A percentile compares a stretch with the other conserved stretches of the same genome.
phyloP scores from a whole-genome alignment of 1,140 invertebrate genomes.

The Odontomachus brunneus region DNA sequence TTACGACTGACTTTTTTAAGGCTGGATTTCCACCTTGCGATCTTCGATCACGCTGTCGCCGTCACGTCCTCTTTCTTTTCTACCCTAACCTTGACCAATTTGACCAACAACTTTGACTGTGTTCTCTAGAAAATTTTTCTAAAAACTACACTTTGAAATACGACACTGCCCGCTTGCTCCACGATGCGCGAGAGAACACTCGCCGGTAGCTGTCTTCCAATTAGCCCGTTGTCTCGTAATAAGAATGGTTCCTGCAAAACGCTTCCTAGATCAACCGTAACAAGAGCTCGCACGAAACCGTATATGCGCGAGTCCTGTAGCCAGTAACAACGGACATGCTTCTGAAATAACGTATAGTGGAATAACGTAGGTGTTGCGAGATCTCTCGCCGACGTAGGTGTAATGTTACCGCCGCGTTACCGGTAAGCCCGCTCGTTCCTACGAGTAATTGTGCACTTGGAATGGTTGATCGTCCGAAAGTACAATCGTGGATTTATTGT shows the following conservation, averaged over 20 bases:
- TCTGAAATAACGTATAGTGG: slow-evolving; percentile 69
- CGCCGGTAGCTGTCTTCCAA: slow-evolving; percentile 55
- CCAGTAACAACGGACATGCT: slow-evolving; percentile 62
- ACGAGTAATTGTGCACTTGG: background rate
- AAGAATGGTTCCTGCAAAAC: slow-evolving; percentile 49
- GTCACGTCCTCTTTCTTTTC: slow-evolving; percentile 48
- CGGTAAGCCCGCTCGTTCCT: background rate
- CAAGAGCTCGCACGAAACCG: slow-evolving; percentile 52
- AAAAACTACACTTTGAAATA: slow-evolving; percentile 68
- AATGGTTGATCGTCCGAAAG: background rate
- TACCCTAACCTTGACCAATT: slow-evolving; percentile 57
- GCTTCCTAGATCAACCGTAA: slow-evolving; percentile 67
- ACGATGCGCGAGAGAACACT: slow-evolving; percentile 2
- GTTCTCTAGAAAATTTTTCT: slow-evolving; percentile 23
- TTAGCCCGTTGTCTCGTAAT: slow-evolving; percentile 57
- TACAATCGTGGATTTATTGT: background rate
- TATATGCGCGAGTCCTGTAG: slow-evolving; percentile 19
- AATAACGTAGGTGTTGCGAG: slow-evolving; percentile 65
- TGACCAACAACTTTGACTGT: background rate
- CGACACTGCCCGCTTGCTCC: background rate
- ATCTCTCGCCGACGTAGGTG: slow-evolving; percentile 51
- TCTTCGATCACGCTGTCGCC: slow-evolving; percentile 22
- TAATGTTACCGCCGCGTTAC: slow-evolving; percentile 41
- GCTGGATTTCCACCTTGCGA: slow-evolving; percentile 34
- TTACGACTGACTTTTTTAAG: no score